Percentiles rank a stretch among this genome's conserved stretches.
Conservation (phyloP, 2,113 vertebrate species). For the Brienomyrus brachyistius region DNA sequence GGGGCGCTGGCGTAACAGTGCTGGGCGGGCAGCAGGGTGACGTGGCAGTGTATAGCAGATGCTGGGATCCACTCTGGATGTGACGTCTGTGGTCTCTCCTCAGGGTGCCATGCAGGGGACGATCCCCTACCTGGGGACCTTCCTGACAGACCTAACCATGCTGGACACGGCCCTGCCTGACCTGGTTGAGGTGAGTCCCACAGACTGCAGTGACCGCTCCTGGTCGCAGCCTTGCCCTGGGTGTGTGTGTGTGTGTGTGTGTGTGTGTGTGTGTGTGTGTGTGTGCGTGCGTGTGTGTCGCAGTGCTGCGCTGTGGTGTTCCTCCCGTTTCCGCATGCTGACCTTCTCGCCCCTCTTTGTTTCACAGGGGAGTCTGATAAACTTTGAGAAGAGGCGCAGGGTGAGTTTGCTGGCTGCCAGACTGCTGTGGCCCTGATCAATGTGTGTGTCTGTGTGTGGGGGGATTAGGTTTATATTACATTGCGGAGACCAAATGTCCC, state of each 20-base stretch:
- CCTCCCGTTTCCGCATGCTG: slow-evolving; percentile 26
- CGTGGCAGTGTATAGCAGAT: slow-evolving; percentile 1
- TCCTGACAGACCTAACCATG: slow-evolving; percentile 87
- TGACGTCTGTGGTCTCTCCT: slow-evolving; percentile 17
- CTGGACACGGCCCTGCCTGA: slow-evolving; percentile 84
- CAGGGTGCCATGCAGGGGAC: slow-evolving; percentile 94
- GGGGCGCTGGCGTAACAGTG: slow-evolving; percentile 27
- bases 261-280: background rate
- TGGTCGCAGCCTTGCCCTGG: background rate
- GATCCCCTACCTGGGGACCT: slow-evolving; percentile 86
- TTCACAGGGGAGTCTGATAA: slow-evolving; percentile 81
- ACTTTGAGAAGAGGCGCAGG: slow-evolving; percentile 90
- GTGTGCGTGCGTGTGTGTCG: background rate
- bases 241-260: background rate
- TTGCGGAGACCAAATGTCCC: too few species aligned
- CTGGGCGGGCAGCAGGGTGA: slow-evolving; percentile 6
- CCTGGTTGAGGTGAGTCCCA: slow-evolving; percentile 66
- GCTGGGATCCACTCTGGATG: background rate
- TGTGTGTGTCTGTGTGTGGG: background rate
- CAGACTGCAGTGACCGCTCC: background rate
- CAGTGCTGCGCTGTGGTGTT: slow-evolving; percentile 27
- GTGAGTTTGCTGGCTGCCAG: slow-evolving; percentile 53
- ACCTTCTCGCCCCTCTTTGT: slow-evolving; percentile 32
- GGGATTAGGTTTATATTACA: too few species aligned
- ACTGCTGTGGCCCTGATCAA: background rate